Evolutionary conservation across 1,140 invertebrate species (phyloP), one percentile per base, ranked within the genome.

Genomic region (Procambarus virginalis): DNA sequence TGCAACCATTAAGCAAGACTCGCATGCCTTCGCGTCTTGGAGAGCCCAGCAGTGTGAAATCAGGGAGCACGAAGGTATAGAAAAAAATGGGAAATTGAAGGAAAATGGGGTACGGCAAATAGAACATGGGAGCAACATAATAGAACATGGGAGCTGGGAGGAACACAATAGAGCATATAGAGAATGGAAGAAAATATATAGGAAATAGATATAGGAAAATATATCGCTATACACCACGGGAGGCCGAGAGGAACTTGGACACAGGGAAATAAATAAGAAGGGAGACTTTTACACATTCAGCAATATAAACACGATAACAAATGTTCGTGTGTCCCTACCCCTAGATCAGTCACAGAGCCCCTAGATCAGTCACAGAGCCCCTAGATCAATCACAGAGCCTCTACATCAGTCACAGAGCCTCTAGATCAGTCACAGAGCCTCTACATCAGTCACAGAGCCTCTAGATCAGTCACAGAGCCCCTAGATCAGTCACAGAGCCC

Each of bases 21-120:
- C 55, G 55, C 51, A 48, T 60, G 34, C 75, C 84, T 51, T 60
- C 17, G 55, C 48, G 17, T 60, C 73, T 68, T 75, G 22, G 46
- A 64, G 17, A 88, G 48, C 34, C 60, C 82, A 79, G 48, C 45
- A 78, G 81, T 78, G 88, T 89, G 88, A 89, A 89, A 84, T 89
- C 88, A 89, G 88, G 87, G 76, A 84, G 88, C 88, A 89, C 82
- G 46, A 85, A 51, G 75, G 34, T 22, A 87, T 55, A 12, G 12
- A 86, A 75, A 51, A 17, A 73, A 81, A 81, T 73, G 79, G 64
- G 70, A 88, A 75, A 75, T 14, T 22, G 58, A 22, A 70, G 8
- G 45, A 58, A 68, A 70, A 49, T 80, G 1, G n/a, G 64, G 60
- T 46, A 45, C 64, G 14, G 34, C 55, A 58, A 48, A 80, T 46